These are phyloP conservation scores for Falco novaeseelandiae DNA, from an alignment of 2,797 vertebrate species.

Conservation along the genomic window DNA sequence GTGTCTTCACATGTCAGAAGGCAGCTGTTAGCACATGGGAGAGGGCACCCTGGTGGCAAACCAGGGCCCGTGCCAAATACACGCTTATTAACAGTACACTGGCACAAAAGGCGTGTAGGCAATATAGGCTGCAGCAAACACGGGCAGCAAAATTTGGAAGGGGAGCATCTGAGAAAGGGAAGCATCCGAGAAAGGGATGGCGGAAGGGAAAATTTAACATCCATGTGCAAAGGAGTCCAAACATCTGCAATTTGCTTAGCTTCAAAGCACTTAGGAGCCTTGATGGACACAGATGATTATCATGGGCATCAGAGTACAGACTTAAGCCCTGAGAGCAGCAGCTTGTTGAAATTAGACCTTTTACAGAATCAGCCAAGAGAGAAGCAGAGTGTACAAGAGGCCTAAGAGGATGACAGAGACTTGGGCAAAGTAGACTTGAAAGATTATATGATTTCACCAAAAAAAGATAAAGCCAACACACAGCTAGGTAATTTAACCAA, in stretches of 20 bases:
- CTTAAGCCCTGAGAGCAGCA: not conserved
- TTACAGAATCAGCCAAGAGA: not conserved
- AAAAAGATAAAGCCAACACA: slow-evolving; percentile 34
- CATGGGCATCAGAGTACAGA: not conserved
- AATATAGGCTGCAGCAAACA: not conserved
- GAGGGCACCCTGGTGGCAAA: not conserved
- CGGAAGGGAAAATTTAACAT: not conserved
- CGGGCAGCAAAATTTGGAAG: not conserved
- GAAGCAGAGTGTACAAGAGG: not conserved
- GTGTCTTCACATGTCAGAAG: not conserved
- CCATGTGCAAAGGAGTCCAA: not conserved
- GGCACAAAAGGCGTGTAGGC: not conserved
- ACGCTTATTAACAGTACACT: not conserved
- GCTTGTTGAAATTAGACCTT: not conserved
- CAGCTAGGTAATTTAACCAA: slow-evolving; percentile 46
- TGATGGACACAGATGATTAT: not conserved
- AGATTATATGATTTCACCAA: slow-evolving; percentile 2
- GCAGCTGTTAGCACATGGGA: not conserved
- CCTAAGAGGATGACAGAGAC: not conserved
- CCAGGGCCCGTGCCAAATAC: not conserved
- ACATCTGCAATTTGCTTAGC: not conserved
- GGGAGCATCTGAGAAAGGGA: not conserved
- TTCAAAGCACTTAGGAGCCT: not conserved
- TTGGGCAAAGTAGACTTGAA: not conserved
- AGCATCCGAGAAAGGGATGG: not conserved